Evolutionary conservation across 2,888 invertebrate genomes (phyloP).

Genomic region (Argyra leucocephala): DNA sequence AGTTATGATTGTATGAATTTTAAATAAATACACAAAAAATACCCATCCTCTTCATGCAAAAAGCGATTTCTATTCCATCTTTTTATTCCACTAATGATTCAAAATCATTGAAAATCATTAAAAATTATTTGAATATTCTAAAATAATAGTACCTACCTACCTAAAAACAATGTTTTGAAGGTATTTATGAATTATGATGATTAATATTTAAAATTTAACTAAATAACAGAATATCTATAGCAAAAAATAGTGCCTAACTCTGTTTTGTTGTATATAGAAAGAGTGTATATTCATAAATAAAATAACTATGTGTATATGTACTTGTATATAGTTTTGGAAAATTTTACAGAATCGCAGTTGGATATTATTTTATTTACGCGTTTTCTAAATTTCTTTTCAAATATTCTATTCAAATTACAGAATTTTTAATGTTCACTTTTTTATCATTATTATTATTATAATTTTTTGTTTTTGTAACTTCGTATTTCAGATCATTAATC

Average conservation of each 20-base stretch:
- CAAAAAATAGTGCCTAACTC: no score
- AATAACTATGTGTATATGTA: no score
- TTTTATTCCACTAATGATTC: not conserved
- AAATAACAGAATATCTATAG: not conserved
- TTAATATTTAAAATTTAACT: not conserved
- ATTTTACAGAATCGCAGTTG: no score
- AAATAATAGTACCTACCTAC: not conserved
- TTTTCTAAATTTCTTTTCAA: no score
- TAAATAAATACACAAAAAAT: not conserved
- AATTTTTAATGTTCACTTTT: not conserved
- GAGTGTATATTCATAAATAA: no score
- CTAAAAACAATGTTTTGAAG: not conserved
- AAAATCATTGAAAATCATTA: not conserved
- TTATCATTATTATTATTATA: no score
- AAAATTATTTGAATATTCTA: not conserved
- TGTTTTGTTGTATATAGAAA: no score
- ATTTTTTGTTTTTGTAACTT: no score
- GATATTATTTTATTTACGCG: no score
- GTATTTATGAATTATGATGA: constrained; percentile 1
- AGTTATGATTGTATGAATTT: not conserved
- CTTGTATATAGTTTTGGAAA: no score
- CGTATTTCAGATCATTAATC: constrained; percentile 1
- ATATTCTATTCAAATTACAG: not conserved
- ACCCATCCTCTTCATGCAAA: no score
- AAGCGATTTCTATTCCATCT: no score